Conservation (phyloP, 2,888 invertebrate genomes). For the Phengaris alcon region DNA sequence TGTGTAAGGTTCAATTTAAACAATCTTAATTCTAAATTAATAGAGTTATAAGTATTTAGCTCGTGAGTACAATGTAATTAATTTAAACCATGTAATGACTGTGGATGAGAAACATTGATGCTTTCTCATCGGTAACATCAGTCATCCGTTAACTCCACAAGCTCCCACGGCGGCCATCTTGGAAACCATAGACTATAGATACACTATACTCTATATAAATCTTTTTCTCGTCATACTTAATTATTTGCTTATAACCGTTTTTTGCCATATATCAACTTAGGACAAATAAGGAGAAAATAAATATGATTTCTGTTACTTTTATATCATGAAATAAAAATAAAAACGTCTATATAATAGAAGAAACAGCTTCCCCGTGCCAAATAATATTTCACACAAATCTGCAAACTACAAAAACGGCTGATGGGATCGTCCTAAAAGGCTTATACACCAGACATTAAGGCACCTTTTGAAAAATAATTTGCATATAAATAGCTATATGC, state of each 20-base stretch:
- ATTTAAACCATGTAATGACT: slow-evolving; percentile 24
- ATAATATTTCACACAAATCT: background rate
- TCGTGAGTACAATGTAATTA: slow-evolving; percentile 7
- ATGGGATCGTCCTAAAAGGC: slow-evolving; percentile 6
- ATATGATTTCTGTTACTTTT: background rate
- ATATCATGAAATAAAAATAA: background rate
- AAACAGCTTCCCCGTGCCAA: background rate
- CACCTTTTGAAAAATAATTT: slow-evolving; percentile 2
- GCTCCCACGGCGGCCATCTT: slow-evolving; percentile 11
- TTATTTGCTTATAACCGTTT: background rate
- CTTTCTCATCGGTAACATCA: slow-evolving; percentile 69
- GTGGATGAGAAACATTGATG: slow-evolving; percentile 31
- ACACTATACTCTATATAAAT: background rate
- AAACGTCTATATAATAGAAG: too few relatives aligned
- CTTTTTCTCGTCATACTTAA: background rate
- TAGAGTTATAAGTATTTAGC: background rate
- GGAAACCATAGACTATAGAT: background rate
- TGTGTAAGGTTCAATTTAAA: background rate
- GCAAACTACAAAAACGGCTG: background rate
- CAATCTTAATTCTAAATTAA: background rate
- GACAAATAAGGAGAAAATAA: background rate
- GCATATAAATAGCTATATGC: slow-evolving; percentile 1
- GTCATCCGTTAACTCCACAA: slow-evolving; percentile 57
- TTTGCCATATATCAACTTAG: background rate
- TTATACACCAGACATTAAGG: background rate